Evolutionary conservation across 53 echinoderm and acorn worm genomes (phyloP), one percentile per base, ranked within the genome.

Genomic region (Zoroaster sp.): DNA sequence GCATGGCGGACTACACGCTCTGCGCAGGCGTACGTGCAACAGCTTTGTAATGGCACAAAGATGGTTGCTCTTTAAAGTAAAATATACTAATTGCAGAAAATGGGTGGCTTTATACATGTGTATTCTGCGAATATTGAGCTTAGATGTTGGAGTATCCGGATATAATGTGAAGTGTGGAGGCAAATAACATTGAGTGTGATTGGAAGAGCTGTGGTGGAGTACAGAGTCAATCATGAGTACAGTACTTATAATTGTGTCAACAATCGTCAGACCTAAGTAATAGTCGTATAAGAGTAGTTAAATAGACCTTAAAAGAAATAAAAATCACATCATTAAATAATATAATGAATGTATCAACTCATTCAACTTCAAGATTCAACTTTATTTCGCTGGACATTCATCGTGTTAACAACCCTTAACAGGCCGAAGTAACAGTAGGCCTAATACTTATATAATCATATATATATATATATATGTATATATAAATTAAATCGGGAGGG

Each of bases 21-120:
- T 85, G 71, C 85, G 85, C 85, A 85, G 71, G 85, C 85, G 85
- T 49, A 54, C 34, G 6, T 70, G 85, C 85, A 85, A 85, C 85
- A 85, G 85, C 85, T 85, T 70, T 85, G 69, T 69, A 35, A 70
- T 71, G 85, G 54, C 81, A 67, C 66, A 23, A 67, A 68, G 36
- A 67, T 37, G 40, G 23, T 74, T 18, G 20, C 23, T 74, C 5
- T 23, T 11, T 14, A 37, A 74, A 18, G 36, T 1, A 23, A 23
- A 38, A 40, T 25, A 43, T 74, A 41, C 40, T 70, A 35, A 70
- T 34, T 70, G 70, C 34, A 71, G n/a, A 71, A 55, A 40, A 79
- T 35, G 79, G 54, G 15, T 63, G 40, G 38, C 55, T 38, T 74
- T 74, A 20, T 43, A n/a, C 40, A 38, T 40, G 45, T 18, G 46